Evolutionary conservation across 2,113 vertebrate species (phyloP).

Genomic region (Perca flavescens): DNA sequence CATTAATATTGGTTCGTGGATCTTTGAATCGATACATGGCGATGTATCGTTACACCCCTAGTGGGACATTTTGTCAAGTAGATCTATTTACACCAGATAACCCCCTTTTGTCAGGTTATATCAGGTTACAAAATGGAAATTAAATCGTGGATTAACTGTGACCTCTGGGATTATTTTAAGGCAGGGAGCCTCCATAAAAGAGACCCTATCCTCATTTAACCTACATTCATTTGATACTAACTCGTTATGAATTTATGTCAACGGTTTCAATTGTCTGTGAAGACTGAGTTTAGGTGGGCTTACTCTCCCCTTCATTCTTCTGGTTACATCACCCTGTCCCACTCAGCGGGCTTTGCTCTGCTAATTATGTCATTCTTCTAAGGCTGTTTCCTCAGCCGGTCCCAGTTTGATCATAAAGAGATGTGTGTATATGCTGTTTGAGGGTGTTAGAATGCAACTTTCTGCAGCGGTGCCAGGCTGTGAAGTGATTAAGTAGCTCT

Average conservation of each 20-base stretch:
- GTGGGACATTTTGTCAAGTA: not conserved
- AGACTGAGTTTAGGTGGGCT: slow-evolving; percentile 10
- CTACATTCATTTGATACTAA: not conserved
- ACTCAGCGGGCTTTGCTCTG: slow-evolving; percentile 44
- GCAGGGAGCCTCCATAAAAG: not conserved
- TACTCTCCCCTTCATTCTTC: slow-evolving; percentile 14
- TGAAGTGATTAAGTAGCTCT: slow-evolving; percentile 9
- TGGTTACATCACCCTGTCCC: slow-evolving; percentile 58
- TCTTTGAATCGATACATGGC: too few relatives aligned
- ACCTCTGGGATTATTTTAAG: slow-evolving; percentile 16
- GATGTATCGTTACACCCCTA: too few relatives aligned
- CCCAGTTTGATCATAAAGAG: slow-evolving; percentile 32
- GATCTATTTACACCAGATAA: slow-evolving; percentile 10
- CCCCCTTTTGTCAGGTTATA: not conserved
- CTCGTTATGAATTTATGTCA: not conserved
- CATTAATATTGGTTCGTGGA: too few relatives aligned
- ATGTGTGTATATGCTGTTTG: slow-evolving; percentile 1
- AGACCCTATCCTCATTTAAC: slow-evolving; percentile 34
- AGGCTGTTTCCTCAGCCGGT: slow-evolving; percentile 22
- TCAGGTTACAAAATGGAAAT: slow-evolving; percentile 10
- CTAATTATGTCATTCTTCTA: slow-evolving; percentile 55
- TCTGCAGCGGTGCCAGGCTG: slow-evolving; percentile 5
- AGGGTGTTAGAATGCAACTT: slow-evolving; percentile 30
- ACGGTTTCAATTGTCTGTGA: not conserved
- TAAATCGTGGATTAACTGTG: slow-evolving; percentile 1